Evolutionary conservation across 2,113 vertebrate genomes (phyloP).

Genomic region (Lycocorax pyrrhopterus): DNA sequence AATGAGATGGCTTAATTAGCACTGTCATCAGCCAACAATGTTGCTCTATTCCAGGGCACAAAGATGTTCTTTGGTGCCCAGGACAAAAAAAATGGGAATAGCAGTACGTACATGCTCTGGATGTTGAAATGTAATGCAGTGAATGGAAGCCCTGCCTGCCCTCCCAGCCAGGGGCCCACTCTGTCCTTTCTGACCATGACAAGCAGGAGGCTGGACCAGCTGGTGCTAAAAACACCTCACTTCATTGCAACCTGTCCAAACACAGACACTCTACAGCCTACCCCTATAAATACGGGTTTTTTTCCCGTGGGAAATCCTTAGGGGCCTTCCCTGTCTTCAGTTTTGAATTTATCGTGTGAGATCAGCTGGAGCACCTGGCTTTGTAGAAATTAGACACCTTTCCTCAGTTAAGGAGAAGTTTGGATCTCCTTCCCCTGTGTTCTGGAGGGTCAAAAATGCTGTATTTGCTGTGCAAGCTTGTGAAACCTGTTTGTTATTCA

Average conservation of each 20-base stretch:
- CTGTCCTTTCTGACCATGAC: background rate
- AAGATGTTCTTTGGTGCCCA: slow-evolving; percentile 2
- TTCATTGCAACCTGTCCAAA: background rate
- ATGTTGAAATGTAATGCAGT: background rate
- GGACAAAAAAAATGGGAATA: background rate
- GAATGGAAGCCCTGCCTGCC: background rate
- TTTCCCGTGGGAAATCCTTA: background rate
- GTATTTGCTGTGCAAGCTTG: background rate
- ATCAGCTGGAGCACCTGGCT: background rate
- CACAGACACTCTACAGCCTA: background rate
- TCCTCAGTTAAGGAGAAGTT: background rate
- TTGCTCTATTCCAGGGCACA: background rate
- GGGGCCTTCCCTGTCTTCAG: background rate
- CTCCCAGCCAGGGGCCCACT: background rate
- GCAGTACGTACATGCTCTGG: background rate
- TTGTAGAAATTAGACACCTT: background rate
- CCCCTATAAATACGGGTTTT: background rate
- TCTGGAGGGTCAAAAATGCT: background rate
- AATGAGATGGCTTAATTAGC: slow-evolving; percentile 19
- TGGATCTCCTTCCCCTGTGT: background rate
- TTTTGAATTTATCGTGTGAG: background rate
- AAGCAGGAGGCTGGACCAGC: background rate
- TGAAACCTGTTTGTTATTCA: background rate
- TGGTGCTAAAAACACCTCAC: background rate
- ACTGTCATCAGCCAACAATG: background rate